A percentile compares a stretch with the other conserved stretches of the same genome.
These are phyloP conservation scores for Drosophila kikkawai DNA, from an alignment of 1,140 invertebrate genomes.

Conservation along the genomic window DNA sequence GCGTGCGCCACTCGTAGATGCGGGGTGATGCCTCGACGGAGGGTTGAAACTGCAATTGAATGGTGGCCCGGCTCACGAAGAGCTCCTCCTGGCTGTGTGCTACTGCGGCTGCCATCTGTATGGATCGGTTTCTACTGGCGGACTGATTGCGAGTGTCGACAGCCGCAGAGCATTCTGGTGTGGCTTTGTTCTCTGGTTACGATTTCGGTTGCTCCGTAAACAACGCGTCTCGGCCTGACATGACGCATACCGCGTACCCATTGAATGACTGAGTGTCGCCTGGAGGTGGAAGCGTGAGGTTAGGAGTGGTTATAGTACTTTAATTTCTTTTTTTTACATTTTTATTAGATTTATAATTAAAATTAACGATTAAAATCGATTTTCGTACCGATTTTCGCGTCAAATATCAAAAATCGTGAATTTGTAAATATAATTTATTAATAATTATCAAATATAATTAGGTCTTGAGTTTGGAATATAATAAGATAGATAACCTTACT, in stretches of 20 bases:
- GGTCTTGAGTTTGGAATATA: background rate
- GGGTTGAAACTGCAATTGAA: conserved; percentile 52
- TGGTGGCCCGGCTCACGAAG: conserved; percentile 60
- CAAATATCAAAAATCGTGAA: no score
- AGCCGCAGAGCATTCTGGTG: conserved; percentile 42
- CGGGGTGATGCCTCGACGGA: conserved; percentile 1
- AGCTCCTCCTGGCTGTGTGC: conserved; percentile 51
- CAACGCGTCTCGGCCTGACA: conserved; percentile 39
- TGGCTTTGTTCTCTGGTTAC: conserved; percentile 63
- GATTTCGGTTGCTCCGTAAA: conserved; percentile 52
- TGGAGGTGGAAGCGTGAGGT: conserved; percentile 21
- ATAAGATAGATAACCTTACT: background rate
- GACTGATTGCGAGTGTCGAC: conserved; percentile 66
- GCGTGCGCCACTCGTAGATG: conserved; percentile 73
- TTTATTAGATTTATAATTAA: no score
- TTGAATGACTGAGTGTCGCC: conserved; percentile 11
- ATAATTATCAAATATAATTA: no score
- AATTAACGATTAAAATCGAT: no score
- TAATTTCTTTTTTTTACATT: background rate
- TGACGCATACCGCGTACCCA: conserved; percentile 42
- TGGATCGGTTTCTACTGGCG: conserved; percentile 56
- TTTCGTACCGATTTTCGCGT: no score
- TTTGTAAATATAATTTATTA: no score
- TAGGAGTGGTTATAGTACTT: background rate
- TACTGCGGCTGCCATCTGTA: conserved; percentile 70